These are phyloP conservation scores for Ceyx margarethae DNA, from an alignment of 2,113 vertebrate genomes.

Conservation along the genomic window DNA sequence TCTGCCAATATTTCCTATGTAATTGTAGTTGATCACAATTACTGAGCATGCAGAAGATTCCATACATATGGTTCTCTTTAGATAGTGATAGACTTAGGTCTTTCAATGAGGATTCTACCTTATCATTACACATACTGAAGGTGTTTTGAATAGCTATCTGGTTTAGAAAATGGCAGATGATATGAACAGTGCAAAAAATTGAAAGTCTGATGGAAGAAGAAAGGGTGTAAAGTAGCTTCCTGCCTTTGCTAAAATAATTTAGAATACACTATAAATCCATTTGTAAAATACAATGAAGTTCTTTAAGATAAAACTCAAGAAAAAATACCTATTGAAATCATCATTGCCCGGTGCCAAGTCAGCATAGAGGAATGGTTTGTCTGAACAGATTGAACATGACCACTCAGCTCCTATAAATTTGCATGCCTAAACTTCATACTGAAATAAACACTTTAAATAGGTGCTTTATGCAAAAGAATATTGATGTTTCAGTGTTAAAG, in stretches of 20 bases:
- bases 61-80: not conserved
- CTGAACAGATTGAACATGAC: not conserved
- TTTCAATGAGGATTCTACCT: not conserved
- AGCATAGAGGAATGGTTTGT: not conserved
- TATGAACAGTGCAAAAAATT: slow-evolving; percentile 33
- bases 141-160: not conserved
- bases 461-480: not conserved
- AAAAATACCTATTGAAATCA: not conserved
- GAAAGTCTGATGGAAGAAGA: not conserved
- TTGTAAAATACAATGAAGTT: not conserved
- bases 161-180: slow-evolving; percentile 2
- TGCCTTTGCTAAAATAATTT: not conserved
- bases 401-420: not conserved
- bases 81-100: not conserved
- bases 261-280: not conserved
- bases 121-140: not conserved
- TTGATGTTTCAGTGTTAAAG: not conserved
- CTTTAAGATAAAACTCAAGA: not conserved
- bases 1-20: not conserved
- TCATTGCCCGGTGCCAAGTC: not conserved
- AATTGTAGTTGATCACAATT: not conserved
- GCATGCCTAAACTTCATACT: not conserved
- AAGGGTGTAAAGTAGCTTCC: not conserved
- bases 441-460: not conserved
- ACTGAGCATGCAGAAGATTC: not conserved